phyloP scores from a whole-genome alignment of 2,113 vertebrate genomes.

The Rhynchopsitta pachyrhyncha region DNA sequence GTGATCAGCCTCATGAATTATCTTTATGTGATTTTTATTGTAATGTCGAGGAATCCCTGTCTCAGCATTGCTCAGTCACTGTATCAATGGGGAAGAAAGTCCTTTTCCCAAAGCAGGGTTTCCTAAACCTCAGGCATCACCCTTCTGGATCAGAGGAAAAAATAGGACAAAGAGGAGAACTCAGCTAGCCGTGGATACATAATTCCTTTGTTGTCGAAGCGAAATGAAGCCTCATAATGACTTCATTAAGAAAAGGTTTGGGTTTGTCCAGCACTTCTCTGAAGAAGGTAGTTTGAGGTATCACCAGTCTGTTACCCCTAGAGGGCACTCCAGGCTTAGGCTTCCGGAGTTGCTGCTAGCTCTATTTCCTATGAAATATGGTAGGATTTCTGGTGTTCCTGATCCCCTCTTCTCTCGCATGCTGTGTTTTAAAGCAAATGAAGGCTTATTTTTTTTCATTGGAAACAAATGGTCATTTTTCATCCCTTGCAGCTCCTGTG shows the following conservation, averaged over 20 bases:
- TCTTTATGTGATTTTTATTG: neutral
- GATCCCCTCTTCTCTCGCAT: neutral
- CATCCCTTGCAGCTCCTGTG: neutral
- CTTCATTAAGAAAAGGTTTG: neutral
- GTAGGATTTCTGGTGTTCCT: neutral
- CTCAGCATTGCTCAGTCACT: neutral
- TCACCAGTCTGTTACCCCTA: neutral
- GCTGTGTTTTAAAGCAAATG: neutral
- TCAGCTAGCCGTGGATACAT: fast-evolving
- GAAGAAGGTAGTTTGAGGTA: fast-evolving
- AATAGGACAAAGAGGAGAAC: neutral
- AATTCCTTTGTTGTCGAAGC: neutral
- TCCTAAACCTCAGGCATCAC: neutral
- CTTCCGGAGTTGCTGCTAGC: fast-evolving
- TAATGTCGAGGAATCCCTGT: neutral
- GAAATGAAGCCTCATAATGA: neutral
- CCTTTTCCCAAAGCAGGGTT: neutral
- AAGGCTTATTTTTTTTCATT: neutral
- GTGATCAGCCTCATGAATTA: neutral
- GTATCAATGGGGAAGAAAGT: neutral
- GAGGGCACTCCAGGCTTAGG: conserved; percentile 41
- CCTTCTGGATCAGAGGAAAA: neutral
- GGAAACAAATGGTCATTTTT: neutral
- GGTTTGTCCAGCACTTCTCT: neutral
- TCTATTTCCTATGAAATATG: fast-evolving